Conservation (phyloP, 92 coral and sea anemone species). For the Porites rus region DNA sequence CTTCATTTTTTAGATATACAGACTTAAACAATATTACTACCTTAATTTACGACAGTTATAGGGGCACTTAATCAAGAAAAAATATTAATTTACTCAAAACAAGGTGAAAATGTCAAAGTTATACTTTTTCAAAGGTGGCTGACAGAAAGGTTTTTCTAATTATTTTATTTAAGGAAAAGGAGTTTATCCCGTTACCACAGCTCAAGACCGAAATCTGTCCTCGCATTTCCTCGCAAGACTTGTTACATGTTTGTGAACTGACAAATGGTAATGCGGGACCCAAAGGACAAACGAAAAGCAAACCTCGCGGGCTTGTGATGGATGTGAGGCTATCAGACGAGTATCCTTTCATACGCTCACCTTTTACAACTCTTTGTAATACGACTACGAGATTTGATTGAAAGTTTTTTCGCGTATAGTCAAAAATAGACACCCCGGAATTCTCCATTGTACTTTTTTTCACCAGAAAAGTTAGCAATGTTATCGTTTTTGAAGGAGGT, state of each 20-base stretch:
- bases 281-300: constrained; percentile 66
- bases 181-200: constrained; percentile 80
- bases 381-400: too few species aligned
- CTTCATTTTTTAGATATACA: too few species aligned
- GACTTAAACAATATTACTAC: too few species aligned
- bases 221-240: constrained; percentile 86
- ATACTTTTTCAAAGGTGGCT: neutral
- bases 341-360: constrained; percentile 80
- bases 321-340: constrained; percentile 95
- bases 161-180: constrained; percentile 74
- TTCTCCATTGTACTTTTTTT: too few species aligned
- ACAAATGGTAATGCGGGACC: constrained; percentile 54
- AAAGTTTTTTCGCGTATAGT: too few species aligned
- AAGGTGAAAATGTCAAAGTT: too few species aligned
- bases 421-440: too few species aligned
- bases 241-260: constrained; percentile 86
- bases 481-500: too few species aligned
- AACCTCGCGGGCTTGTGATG: constrained; percentile 86
- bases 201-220: constrained; percentile 90
- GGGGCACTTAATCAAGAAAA: too few species aligned
- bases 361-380: neutral
- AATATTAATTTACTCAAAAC: too few species aligned
- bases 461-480: too few species aligned
- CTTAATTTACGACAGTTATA: too few species aligned
- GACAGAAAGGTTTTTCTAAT: neutral